phyloP scores from a whole-genome alignment of 2,888 invertebrate genomes.

The Erpobdella octoculata region DNA sequence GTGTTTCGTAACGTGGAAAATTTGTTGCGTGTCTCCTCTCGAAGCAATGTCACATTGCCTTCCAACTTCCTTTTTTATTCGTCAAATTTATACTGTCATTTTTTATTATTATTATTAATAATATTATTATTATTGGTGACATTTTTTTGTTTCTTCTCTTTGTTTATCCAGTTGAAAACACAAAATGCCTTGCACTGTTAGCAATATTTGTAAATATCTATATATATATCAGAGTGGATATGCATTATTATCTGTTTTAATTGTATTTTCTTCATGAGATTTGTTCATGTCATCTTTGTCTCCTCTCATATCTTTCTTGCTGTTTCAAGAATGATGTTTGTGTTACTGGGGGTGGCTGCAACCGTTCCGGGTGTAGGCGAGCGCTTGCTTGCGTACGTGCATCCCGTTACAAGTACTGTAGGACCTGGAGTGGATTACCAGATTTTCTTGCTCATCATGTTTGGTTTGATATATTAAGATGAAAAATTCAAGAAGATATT shows the following conservation, averaged over 20 bases:
- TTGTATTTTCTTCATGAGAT: no score
- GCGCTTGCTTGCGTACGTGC: background rate
- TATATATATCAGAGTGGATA: slow-evolving; percentile 4
- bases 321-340: background rate
- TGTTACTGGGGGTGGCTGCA: background rate
- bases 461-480: background rate
- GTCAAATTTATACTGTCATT: no score
- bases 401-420: background rate
- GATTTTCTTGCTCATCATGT: no score
- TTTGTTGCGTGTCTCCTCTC: no score
- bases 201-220: slow-evolving; percentile 10
- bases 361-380: background rate
- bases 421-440: background rate
- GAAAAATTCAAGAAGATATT: background rate
- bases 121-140: no score
- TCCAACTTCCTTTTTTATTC: no score
- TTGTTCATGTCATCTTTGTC: no score
- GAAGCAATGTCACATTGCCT: no score
- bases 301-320: no score
- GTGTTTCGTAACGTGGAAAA: no score
- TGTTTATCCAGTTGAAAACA: no score
- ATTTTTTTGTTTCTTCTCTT: slow-evolving; percentile 5
- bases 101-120: no score
- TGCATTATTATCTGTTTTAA: background rate
- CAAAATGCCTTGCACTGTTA: slow-evolving; percentile 10